Base-by-base conservation (phyloP, 2,888 invertebrate species). In the Cosmorhoe ocellata region DNA sequence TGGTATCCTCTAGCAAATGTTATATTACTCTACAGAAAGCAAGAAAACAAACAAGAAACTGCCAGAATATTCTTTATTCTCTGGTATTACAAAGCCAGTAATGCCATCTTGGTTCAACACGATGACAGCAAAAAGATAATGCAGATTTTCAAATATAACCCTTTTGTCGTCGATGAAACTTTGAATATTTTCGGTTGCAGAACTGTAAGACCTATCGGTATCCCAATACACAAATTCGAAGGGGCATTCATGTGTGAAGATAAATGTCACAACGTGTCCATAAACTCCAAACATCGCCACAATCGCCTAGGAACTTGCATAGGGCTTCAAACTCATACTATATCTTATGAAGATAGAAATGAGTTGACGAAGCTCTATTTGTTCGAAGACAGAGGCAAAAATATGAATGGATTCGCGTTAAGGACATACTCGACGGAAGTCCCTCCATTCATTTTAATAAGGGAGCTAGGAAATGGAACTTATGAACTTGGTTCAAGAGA, bases 1-100 rank as follows among this genome's bases (percentile, higher is more conserved):
- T 87, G 84, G 83, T 79, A 87, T 59, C 77, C 86, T 3, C 70
- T 67, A 3, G 61, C 84, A 3, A 74, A 83, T 28, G 56, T 84
- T 3, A 63, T 87, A 5, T 41, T 52, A 33, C 33, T 87, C 5
- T 76, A 80, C 50, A 79, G 75, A 38, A 76, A 77, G n/a, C 58
- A 56, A 11, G 61, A 59, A 45, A 52, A 70, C 7, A 61, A 56
- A 24, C 52, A 62, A 32, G 55, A 57, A 1, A 50, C 79, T 8
- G 75, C 82, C 2, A 78, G 71, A 60, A 60, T 85, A 51, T 84
- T 83, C 52, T 86, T 74, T 40, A 72, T 68, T 22, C 65, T 81
- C 26, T 85, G 86, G 85, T 85, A 74, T 55, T 72, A 79, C 46
- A 80, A 68, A 64, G 74, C 71, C 4, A 63, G 72, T 22, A 83